phyloP scores from a whole-genome alignment of 1,140 invertebrate species.

The Wasmannia auropunctata region DNA sequence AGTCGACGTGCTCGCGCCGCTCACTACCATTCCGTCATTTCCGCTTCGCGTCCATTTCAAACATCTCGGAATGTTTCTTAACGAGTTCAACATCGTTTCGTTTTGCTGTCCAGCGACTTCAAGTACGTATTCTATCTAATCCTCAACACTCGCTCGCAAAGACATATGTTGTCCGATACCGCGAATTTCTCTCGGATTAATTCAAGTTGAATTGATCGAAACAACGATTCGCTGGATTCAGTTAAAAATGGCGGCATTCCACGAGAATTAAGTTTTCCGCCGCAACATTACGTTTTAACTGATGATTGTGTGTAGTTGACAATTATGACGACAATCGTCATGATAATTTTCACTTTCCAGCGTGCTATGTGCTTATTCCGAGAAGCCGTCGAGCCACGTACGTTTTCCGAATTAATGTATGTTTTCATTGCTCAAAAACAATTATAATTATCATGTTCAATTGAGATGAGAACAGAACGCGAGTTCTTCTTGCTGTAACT shows the following conservation, averaged over 20 bases:
- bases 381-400: not conserved
- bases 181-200: too few relatives aligned
- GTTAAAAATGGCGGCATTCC: not conserved
- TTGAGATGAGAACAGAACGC: not conserved
- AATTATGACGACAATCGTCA: not conserved
- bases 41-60: too few relatives aligned
- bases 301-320: not conserved
- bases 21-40: too few relatives aligned
- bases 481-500: not conserved
- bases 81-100: too few relatives aligned
- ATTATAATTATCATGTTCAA: not conserved
- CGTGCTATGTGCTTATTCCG: not conserved
- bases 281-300: conserved; percentile 15
- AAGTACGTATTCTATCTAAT: too few relatives aligned
- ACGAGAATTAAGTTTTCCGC: conserved; percentile 32
- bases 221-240: not conserved
- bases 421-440: not conserved
- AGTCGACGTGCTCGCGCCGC: too few relatives aligned
- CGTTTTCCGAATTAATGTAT: not conserved
- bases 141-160: too few relatives aligned
- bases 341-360: not conserved
- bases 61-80: too few relatives aligned
- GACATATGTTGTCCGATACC: too few relatives aligned
- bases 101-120: too few relatives aligned
- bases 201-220: too few relatives aligned